Evolutionary conservation across 2,888 invertebrate genomes (phyloP).

Genomic region (Drosophila melanosoma): DNA sequence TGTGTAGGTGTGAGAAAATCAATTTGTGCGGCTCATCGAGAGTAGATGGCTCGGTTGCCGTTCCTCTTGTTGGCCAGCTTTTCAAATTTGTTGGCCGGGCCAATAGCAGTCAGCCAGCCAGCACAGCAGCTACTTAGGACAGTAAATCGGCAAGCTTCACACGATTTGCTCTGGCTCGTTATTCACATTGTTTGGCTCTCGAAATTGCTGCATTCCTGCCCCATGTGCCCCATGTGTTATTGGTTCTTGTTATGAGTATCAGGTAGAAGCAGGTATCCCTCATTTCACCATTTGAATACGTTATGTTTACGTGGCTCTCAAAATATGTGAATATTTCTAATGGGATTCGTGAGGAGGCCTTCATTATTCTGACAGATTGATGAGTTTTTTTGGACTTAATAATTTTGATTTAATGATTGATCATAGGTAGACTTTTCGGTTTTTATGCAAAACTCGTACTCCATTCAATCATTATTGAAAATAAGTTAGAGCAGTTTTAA

Average conservation of each 20-base stretch:
- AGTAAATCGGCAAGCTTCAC: conserved; percentile 64
- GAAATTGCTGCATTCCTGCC: not conserved
- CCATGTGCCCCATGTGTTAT: conserved; percentile 18
- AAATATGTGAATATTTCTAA: conserved; percentile 39
- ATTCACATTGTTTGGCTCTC: conserved; percentile 32
- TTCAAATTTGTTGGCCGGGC: conserved; percentile 28
- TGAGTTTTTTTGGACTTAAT: conserved; percentile 22
- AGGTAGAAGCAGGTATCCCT: conserved; percentile 40
- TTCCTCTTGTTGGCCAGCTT: conserved; percentile 47
- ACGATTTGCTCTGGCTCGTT: conserved; percentile 67
- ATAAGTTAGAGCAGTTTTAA: not conserved
- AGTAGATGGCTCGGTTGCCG: conserved; percentile 32
- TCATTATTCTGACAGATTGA: conserved; percentile 39
- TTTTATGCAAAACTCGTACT: not conserved
- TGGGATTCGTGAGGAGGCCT: conserved; percentile 13
- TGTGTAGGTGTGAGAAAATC: conserved; percentile 70
- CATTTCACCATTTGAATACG: conserved; percentile 21
- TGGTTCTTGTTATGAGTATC: conserved; percentile 46
- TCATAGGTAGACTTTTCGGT: not conserved
- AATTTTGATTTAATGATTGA: not conserved
- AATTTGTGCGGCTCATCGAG: conserved; percentile 61
- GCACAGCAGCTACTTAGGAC: conserved; percentile 63
- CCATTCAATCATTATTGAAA: not conserved
- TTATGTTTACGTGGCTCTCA: conserved; percentile 21
- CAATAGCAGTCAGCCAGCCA: conserved; percentile 8